Conservation (phyloP, 2,797 vertebrate species). For the Cheracebus regulus region DNA sequence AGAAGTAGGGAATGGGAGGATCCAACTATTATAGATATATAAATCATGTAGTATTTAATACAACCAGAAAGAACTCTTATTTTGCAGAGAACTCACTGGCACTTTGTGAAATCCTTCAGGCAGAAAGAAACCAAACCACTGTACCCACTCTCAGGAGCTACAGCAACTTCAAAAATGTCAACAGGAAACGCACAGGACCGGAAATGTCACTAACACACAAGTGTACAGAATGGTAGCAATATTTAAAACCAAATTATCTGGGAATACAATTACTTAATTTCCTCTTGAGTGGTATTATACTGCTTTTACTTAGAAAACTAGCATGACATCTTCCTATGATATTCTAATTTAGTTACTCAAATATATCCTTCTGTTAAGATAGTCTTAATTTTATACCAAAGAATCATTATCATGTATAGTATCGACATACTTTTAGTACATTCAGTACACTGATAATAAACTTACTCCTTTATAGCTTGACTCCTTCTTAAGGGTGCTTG, state of each 20-base stretch:
- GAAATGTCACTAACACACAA: not conserved
- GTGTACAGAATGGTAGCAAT: not conserved
- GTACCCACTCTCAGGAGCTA: not conserved
- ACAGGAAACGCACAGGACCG: not conserved
- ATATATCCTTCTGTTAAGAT: not conserved
- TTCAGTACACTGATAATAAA: not conserved
- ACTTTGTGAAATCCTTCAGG: not conserved
- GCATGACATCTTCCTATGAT: not conserved
- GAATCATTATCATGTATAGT: not conserved
- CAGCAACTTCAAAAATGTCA: not conserved
- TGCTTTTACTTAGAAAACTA: constrained; percentile 26
- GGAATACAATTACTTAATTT: not conserved
- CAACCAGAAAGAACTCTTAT: not conserved
- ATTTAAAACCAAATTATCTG: not conserved
- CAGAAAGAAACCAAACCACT: constrained; percentile 30
- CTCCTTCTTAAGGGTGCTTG: not conserved
- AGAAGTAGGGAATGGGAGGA: not conserved
- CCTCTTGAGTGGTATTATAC: not conserved
- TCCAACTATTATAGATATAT: not conserved
- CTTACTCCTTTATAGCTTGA: not conserved
- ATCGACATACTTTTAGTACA: not conserved
- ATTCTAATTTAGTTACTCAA: constrained; percentile 11
- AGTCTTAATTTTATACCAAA: constrained; percentile 17
- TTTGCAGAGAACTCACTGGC: not conserved
- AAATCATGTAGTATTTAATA: not conserved